These are phyloP conservation scores for Cepaea nemoralis DNA, from an alignment of 1,140 invertebrate species.

Conservation along the genomic window DNA sequence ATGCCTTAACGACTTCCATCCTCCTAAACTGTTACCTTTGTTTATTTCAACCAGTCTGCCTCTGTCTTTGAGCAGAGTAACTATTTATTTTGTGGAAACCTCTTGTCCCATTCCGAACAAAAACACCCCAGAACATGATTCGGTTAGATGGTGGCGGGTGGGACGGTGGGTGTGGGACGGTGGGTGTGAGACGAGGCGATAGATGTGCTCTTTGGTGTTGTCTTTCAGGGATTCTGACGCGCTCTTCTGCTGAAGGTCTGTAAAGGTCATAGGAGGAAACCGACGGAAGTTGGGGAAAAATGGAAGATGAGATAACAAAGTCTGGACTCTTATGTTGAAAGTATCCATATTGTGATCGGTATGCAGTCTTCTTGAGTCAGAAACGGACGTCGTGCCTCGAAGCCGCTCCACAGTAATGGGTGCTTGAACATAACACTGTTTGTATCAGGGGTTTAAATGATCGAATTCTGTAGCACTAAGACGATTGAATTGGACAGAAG, in stretches of 20 bases:
- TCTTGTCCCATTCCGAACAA: background rate
- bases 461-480: no score
- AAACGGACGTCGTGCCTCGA: no score
- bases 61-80: slow-evolving; percentile 28
- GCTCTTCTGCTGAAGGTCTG: background rate
- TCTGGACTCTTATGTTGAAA: no score
- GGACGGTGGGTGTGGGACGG: background rate
- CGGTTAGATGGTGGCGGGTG: background rate
- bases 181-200: background rate
- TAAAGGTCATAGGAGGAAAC: background rate
- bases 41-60: slow-evolving; percentile 8
- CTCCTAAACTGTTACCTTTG: background rate
- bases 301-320: no score
- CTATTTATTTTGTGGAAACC: slow-evolving; percentile 25
- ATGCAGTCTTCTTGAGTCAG: no score
- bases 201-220: background rate
- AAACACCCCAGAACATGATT: background rate
- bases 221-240: background rate
- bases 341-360: no score
- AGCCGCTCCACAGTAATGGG: no score
- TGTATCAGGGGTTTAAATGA: no score
- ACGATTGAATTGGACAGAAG: no score
- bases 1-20: slow-evolving; percentile 16
- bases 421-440: no score
- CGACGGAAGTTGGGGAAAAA: no score